Percentiles rank a stretch among this genome's conserved stretches.
phyloP scores from a whole-genome alignment of 2,797 vertebrate species.

The Enteromius paludinosus region DNA sequence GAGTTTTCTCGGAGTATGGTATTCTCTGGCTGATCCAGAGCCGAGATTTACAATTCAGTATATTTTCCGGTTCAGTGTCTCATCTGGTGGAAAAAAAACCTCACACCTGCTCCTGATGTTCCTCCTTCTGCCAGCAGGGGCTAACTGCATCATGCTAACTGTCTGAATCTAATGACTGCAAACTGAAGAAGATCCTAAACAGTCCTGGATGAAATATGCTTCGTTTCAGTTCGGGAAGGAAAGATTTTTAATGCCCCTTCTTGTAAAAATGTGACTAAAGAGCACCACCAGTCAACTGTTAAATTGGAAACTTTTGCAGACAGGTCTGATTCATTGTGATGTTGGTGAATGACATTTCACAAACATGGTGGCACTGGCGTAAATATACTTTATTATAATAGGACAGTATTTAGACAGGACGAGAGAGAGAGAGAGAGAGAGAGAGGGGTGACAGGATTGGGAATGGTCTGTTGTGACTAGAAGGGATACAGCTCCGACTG shows the following conservation, averaged over 20 bases:
- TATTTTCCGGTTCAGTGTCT: slow-evolving; percentile 2
- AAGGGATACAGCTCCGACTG: too few relatives aligned
- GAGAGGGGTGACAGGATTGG: background rate
- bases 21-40: slow-evolving; percentile 16
- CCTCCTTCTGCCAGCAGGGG: background rate
- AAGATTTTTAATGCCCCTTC: background rate
- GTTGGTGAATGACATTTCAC: background rate
- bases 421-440: too few relatives aligned
- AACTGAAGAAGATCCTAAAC: background rate
- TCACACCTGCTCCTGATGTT: background rate
- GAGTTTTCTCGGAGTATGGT: slow-evolving; percentile 32
- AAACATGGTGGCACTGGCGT: background rate
- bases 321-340: background rate
- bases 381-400: background rate
- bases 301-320: background rate
- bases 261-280: background rate
- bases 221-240: background rate
- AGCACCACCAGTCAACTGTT: background rate
- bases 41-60: slow-evolving; percentile 8
- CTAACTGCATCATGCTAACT: background rate
- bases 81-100: background rate
- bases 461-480: background rate
- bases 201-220: background rate
- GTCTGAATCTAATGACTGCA: background rate
- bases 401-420: background rate